A percentile compares a stretch with the other conserved stretches of the same genome.
These are phyloP conservation scores for Rhinella marina DNA, from an alignment of 2,797 vertebrate species.

Conservation along the genomic window DNA sequence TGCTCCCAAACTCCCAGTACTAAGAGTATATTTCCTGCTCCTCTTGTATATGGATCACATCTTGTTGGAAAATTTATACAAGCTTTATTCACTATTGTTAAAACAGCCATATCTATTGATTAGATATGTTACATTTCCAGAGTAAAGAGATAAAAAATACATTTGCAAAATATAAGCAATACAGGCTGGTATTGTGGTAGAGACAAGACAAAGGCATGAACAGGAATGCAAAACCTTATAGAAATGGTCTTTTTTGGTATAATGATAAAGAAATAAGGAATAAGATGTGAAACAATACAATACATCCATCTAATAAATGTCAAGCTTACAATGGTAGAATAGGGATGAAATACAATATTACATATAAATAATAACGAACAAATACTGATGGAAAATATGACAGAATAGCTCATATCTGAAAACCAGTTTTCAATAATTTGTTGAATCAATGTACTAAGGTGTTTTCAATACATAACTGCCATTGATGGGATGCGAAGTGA, in stretches of 20 bases:
- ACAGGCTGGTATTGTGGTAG: neutral
- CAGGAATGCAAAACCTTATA: neutral
- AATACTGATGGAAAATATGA: neutral
- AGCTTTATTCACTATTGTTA: conserved; percentile 23
- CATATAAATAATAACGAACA: neutral
- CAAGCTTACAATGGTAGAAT: neutral
- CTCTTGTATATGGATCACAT: neutral
- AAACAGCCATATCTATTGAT: conserved; percentile 11
- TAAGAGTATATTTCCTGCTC: neutral
- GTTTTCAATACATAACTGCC: neutral
- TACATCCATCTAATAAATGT: neutral
- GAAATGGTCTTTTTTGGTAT: neutral
- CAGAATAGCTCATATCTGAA: neutral
- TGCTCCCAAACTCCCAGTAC: neutral
- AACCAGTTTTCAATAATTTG: neutral
- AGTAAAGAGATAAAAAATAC: conserved; percentile 11
- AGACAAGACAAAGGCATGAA: neutral
- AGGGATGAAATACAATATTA: neutral
- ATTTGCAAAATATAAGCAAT: neutral
- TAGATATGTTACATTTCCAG: conserved; percentile 36
- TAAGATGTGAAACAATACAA: neutral
- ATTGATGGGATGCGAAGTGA: neutral
- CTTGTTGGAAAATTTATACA: neutral
- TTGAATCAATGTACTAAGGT: neutral
- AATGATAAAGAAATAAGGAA: neutral